Evolutionary conservation across 2,113 vertebrate genomes (phyloP).

Genomic region (Oceanites oceanicus): DNA sequence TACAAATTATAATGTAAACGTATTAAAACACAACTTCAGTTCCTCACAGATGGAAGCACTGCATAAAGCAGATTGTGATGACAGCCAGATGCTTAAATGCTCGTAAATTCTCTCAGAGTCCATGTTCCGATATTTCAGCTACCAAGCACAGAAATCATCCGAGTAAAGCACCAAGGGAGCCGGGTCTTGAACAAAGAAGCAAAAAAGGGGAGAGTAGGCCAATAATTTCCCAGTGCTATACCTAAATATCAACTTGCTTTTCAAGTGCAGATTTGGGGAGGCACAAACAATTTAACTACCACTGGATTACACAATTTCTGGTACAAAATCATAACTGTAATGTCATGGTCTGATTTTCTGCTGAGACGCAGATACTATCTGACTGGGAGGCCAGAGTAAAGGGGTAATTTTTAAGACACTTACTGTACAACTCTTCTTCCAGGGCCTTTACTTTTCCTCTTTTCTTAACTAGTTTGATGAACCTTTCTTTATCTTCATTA

Average conservation of each 20-base stretch:
- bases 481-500: constrained; percentile 77
- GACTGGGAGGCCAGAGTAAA: neutral
- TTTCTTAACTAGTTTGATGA: constrained; percentile 90
- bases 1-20: neutral
- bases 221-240: neutral
- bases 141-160: neutral
- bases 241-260: neutral
- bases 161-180: neutral
- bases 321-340: neutral
- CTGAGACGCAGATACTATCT: neutral
- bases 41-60: constrained; percentile 30
- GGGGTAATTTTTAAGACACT: constrained; percentile 59
- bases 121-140: neutral
- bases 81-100: constrained; percentile 23
- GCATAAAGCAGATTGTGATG: constrained; percentile 41
- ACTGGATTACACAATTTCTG: neutral
- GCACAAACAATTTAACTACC: neutral
- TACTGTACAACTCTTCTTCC: constrained; percentile 91
- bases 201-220: neutral
- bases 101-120: neutral
- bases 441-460: constrained; percentile 93
- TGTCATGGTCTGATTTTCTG: neutral
- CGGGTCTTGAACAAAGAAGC: neutral
- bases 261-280: neutral
- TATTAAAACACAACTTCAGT: constrained; percentile 1